phyloP scores from a whole-genome alignment of 1,140 invertebrate species.

The Papilio dardanus region DNA sequence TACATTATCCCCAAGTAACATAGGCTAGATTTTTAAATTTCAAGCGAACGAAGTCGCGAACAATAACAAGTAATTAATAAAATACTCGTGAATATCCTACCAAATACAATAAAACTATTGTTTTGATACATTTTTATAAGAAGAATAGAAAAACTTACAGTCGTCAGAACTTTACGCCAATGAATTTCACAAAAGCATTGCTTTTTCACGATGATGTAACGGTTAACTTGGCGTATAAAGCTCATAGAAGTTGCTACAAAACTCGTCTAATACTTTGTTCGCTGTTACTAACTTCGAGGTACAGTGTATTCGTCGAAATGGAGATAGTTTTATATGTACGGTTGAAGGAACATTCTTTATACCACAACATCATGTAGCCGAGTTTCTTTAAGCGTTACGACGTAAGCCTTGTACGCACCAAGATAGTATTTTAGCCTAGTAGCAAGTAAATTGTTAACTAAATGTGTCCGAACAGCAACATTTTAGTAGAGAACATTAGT shows the following conservation, averaged over 20 bases:
- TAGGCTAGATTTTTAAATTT: no score
- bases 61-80: no score
- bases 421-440: no score
- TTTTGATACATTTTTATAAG: background rate
- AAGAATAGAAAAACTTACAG: background rate
- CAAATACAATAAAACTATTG: background rate
- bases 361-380: background rate
- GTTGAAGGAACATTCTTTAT: constrained; percentile 20
- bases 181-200: background rate
- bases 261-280: constrained; percentile 1
- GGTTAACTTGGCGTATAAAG: constrained; percentile 7
- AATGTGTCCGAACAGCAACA: no score
- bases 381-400: background rate
- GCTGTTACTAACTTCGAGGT: background rate
- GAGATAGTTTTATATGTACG: constrained; percentile 22
- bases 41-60: no score
- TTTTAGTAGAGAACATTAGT: no score
- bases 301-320: constrained; percentile 15
- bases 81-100: no score
- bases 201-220: background rate
- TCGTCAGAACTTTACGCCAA: background rate
- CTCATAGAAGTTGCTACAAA: constrained; percentile 21
- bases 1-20: no score
- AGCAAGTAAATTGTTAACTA: no score
- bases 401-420: background rate